These are phyloP conservation scores for Epinotia brunnichana DNA, from an alignment of 2,888 invertebrate species.

Conservation along the genomic window DNA sequence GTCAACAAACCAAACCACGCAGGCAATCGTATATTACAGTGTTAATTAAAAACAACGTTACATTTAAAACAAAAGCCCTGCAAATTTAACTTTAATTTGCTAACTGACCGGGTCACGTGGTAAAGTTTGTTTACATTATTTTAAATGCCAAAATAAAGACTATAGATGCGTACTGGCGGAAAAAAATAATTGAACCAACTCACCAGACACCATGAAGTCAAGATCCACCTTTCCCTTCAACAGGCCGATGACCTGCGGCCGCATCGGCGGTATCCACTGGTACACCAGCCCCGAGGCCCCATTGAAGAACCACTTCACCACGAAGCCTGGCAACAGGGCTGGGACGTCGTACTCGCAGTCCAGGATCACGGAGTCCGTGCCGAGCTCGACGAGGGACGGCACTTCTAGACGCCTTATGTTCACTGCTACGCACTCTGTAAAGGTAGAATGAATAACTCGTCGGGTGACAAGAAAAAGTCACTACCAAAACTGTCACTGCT, in stretches of 20 bases:
- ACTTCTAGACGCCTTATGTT: slow-evolving; percentile 75
- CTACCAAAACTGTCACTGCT: no score
- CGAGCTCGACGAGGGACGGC: slow-evolving; percentile 71
- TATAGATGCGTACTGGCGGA: no score
- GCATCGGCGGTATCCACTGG: slow-evolving; percentile 79
- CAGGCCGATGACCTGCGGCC: slow-evolving; percentile 76
- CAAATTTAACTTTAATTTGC: no score
- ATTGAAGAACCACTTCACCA: slow-evolving; percentile 81
- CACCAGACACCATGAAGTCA: slow-evolving; percentile 74
- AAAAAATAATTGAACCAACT: slow-evolving; percentile 41
- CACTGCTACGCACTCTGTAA: slow-evolving; percentile 76
- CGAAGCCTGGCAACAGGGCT: slow-evolving; percentile 65
- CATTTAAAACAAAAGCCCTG: no score
- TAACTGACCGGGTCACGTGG: no score
- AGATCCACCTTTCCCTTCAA: slow-evolving; percentile 78
- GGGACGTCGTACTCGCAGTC: slow-evolving; percentile 48
- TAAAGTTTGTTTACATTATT: no score
- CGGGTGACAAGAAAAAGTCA: no score
- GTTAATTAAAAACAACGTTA: no score
- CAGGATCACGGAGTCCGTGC: slow-evolving; percentile 60
- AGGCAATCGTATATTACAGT: no score
- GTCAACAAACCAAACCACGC: no score
- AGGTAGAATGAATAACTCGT: not conserved
- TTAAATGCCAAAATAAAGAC: no score
- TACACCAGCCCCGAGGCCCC: slow-evolving; percentile 75